Conservation (phyloP, 2,888 invertebrate species). For the Antheraea yamamai region DNA sequence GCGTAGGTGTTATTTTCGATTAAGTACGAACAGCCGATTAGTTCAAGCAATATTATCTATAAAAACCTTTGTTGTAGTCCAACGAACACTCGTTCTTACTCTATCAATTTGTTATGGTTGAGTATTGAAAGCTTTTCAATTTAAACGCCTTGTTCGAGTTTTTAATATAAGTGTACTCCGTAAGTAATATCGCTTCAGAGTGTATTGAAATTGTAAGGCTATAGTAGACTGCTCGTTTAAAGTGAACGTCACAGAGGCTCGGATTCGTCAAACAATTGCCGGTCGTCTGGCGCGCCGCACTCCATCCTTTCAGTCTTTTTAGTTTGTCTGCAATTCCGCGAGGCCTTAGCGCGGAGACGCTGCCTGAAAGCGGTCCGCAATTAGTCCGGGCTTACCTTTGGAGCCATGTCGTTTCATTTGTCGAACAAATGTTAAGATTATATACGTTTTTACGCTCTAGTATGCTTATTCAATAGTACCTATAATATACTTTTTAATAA, state of each 20-base stretch:
- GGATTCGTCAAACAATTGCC: constrained; percentile 51
- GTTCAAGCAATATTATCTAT: too few relatives aligned
- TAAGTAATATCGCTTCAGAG: not conserved
- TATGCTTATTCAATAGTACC: not conserved
- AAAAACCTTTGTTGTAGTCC: too few relatives aligned
- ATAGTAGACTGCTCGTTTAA: constrained; percentile 44
- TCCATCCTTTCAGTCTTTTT: constrained; percentile 53
- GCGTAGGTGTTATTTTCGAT: too few relatives aligned
- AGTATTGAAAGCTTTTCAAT: not conserved
- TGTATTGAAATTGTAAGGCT: constrained; percentile 5
- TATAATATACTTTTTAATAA: not conserved
- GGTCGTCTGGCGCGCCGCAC: constrained; percentile 46
- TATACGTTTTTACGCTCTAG: not conserved
- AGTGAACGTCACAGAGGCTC: constrained; percentile 31
- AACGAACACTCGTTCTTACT: too few relatives aligned
- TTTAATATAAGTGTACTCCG: not conserved
- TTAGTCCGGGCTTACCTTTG: constrained; percentile 52
- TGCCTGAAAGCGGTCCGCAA: constrained; percentile 64
- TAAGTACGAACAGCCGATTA: too few relatives aligned
- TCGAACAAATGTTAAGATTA: constrained; percentile 14
- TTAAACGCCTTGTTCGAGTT: not conserved
- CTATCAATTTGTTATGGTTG: not conserved
- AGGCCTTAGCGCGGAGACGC: constrained; percentile 45
- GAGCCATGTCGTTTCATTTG: constrained; percentile 16
- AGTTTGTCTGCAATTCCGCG: constrained; percentile 50